These are phyloP conservation scores for Acrossocheilus fasciatus DNA, from an alignment of 2,797 vertebrate species.

Conservation along the genomic window DNA sequence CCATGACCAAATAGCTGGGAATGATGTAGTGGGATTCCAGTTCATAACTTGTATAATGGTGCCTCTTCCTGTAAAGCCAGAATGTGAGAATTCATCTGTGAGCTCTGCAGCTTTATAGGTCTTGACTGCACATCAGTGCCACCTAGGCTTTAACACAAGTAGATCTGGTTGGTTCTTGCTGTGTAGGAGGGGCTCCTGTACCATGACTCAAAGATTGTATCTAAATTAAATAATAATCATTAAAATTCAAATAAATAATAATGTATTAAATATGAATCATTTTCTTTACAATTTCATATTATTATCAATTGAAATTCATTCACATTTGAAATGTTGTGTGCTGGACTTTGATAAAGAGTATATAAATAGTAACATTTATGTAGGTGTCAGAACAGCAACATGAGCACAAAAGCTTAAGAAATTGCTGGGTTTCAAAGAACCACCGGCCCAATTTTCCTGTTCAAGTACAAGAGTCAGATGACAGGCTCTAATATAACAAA, in stretches of 20 bases:
- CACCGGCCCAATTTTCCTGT: neutral
- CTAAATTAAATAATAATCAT: neutral
- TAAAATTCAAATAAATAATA: neutral
- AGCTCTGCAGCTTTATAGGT: slow-evolving; percentile 57
- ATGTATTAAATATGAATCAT: neutral
- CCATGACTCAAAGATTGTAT: neutral
- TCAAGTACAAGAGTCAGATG: slow-evolving; percentile 9
- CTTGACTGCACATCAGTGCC: slow-evolving; percentile 62
- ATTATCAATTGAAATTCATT: neutral
- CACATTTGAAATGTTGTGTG: neutral
- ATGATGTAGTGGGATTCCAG: slow-evolving; percentile 30
- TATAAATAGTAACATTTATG: neutral
- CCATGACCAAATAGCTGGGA: slow-evolving; percentile 25
- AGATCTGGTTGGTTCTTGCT: slow-evolving; percentile 55
- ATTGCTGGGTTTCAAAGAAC: slow-evolving; percentile 15
- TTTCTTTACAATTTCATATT: neutral
- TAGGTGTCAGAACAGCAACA: neutral
- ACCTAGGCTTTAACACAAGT: slow-evolving; percentile 57
- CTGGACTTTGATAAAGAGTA: neutral
- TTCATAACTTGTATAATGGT: slow-evolving; percentile 48
- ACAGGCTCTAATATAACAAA: slow-evolving; percentile 17
- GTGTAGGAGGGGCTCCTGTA: slow-evolving; percentile 46
- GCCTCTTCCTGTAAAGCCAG: slow-evolving; percentile 54
- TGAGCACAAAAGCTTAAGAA: neutral
- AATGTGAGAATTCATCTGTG: slow-evolving; percentile 55